Base-by-base conservation (phyloP, 1,140 invertebrate species). In the Brachionus manjavacas region DNA sequence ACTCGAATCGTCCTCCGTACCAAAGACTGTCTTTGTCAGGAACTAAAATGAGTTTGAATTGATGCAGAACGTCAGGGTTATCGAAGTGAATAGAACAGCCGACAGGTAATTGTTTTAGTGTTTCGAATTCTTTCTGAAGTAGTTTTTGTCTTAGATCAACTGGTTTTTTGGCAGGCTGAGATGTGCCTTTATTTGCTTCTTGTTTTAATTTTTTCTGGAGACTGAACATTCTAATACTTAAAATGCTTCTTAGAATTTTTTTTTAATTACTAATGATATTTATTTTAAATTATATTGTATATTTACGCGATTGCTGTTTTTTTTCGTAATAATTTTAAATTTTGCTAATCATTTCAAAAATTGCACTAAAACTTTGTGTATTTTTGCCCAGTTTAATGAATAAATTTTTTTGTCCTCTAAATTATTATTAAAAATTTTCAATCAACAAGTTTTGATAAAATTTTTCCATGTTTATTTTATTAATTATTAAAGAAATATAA, bases 121-220 rank as follows among this genome's bases (percentile, higher is more conserved):
- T 81, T 81, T 81, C 79, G 31, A 81, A 81, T 46, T 81, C 79
- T 81, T 81, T 81, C 43, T 81, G 79, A n/a, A 81, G 39, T 14
- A 81, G 52, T 20, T 81, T 81, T 68, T 81, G 79, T 60, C 79
- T 60, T n/a, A 81, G 52, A 68, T 81, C 79, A 25, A 81, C 79
- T 12, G 79, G 16, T 64, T 81, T 81, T 23, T 81, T 81, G 31
- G 49, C 76, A 9, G 68, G 68, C 35, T 68, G 35, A 20, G 49
- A 39, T 28, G 76, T 68, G 14, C 79, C 52, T 43, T 81, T 81
- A 20, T 41, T 64, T 28, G 52, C 52, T 12, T 81, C 79, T 23
- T 81, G 31, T 23, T 81, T 64, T 11, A 81, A 20, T 12, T 81
- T 81, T 60, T 81, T 81, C 43, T 81, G 49, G 6, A 81, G 43